These are phyloP conservation scores for Chrysemys picta DNA, from an alignment of 2,113 vertebrate species.

Conservation along the genomic window DNA sequence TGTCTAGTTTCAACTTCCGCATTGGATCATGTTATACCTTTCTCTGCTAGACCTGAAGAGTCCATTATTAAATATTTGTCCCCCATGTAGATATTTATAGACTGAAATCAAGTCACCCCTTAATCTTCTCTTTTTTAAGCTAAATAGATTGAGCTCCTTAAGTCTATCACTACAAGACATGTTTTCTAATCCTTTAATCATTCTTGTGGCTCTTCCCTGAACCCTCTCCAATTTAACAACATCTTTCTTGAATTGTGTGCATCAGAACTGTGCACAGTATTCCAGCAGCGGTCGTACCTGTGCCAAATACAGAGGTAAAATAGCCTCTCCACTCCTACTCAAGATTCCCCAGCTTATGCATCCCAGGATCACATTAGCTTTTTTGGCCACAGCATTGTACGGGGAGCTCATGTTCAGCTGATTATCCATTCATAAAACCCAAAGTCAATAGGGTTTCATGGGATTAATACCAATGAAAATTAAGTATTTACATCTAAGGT, in stretches of 20 bases:
- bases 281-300: background rate
- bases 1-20: background rate
- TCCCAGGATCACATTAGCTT: background rate
- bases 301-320: background rate
- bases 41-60: background rate
- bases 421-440: background rate
- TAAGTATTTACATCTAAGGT: background rate
- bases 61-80: background rate
- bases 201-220: background rate
- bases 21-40: background rate
- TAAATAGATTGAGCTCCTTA: background rate
- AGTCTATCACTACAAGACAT: background rate
- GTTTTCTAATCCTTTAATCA: background rate
- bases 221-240: background rate
- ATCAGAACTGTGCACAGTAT: background rate
- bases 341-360: background rate
- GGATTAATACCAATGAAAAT: background rate
- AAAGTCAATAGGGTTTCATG: background rate
- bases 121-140: background rate
- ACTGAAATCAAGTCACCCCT: background rate
- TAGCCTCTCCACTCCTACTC: background rate
- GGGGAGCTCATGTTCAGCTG: background rate
- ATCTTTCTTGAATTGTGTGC: background rate
- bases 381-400: background rate
- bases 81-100: no score